phyloP scores from a whole-genome alignment of 2,888 invertebrate genomes.

The Acheta domesticus region DNA sequence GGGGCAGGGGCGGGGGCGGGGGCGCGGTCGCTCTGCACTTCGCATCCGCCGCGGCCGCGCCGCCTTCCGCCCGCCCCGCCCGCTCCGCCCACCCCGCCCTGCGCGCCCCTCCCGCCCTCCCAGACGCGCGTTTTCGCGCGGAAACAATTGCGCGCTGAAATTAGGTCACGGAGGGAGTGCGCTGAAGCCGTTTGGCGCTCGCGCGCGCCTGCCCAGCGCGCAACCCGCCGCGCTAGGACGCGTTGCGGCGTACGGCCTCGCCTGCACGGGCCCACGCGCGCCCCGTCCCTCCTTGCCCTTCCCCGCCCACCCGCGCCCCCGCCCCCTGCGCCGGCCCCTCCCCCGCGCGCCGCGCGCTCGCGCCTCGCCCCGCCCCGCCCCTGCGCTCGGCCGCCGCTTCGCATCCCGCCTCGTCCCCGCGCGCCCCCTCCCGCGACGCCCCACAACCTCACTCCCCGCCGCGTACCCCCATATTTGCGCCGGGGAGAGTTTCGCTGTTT shows the following conservation, averaged over 20 bases:
- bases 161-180: conserved; percentile 7
- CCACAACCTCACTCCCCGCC: neutral
- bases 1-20: too few species aligned
- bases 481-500: conserved; percentile 9
- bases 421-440: neutral
- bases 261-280: neutral
- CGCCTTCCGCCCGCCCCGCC: neutral
- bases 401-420: neutral
- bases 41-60: neutral
- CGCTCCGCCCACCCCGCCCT: neutral
- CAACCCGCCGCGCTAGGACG: neutral
- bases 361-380: neutral
- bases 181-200: neutral
- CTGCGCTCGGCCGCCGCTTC: neutral
- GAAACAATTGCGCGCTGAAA: neutral
- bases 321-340: neutral
- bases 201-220: conserved; percentile 18
- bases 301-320: neutral
- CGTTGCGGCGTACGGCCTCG: conserved; percentile 1
- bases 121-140: conserved; percentile 1
- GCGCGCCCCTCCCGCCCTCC: neutral
- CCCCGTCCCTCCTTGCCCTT: neutral
- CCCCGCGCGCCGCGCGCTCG: neutral
- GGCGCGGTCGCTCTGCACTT: too few species aligned
- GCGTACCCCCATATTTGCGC: neutral